Base-by-base conservation (phyloP, 2,888 invertebrate genomes). In the Rhorus exstirpatorius region DNA sequence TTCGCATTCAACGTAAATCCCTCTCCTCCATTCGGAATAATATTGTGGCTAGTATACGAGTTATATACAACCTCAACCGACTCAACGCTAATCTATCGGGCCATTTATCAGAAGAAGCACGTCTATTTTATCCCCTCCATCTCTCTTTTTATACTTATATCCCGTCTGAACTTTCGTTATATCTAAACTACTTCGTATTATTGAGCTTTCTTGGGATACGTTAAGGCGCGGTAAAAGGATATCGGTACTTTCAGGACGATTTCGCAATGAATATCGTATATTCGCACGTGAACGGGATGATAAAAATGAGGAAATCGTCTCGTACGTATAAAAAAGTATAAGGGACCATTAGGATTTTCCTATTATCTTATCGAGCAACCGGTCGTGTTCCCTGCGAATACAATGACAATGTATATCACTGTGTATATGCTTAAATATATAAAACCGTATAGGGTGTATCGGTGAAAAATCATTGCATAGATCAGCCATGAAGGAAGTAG, bases 81-180 rank as follows among this genome's bases (percentile, higher is more conserved):
- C 86, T 88, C 86, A 89, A 86, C 85, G 84, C 84, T 89, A 87
- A 89, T 89, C 86, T 89, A 89, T 89, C 86, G 87, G 83, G 81
- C 84, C 87, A 89, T 89, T 88, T 88, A 88, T 89, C 89, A 89
- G 85, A 75, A 80, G 67, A 83, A 84, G 71, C 84, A 72, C 79
- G 26, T 61, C 21, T 70, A 63, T 68, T 19, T 31, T 21, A 31
- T 38, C 3, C 46, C 8, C 35, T 68, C 67, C 21, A 31, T 31
- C 60, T 49, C 55, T 41, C 55, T 46, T 26, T 55, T 21, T 26
- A 10, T 51, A 2, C 46, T 67, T 35, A 14, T 21, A 38, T 60
- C 53, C 41, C 17, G 51, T 35, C 31, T 63, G 67, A 46, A 46
- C 65, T 38, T 41, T 70, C 81, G 53, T 75, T 41, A 79, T 72